Conservation (phyloP, 2,113 vertebrate genomes). For the Myotis lucifugus region DNA sequence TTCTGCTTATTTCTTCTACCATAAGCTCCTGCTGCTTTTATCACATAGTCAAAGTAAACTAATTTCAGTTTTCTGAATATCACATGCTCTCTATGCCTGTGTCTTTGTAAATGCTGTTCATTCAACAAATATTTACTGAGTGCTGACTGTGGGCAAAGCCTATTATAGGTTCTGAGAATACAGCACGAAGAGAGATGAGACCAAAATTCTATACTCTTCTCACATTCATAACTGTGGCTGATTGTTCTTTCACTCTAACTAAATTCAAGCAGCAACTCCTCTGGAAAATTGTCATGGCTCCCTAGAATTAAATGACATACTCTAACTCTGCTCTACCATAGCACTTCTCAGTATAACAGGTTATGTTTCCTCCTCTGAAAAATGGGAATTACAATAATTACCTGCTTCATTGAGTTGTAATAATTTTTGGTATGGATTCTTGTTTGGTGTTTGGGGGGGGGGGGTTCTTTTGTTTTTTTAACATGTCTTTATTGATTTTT, state of each 20-base stretch:
- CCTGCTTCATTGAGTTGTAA: background rate
- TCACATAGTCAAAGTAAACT: background rate
- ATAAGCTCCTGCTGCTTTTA: background rate
- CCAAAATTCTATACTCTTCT: background rate
- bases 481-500: too few relatives aligned
- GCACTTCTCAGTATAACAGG: background rate
- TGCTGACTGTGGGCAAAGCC: background rate
- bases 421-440: background rate
- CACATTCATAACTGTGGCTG: background rate
- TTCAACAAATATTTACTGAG: background rate
- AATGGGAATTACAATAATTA: background rate
- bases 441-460: too few relatives aligned
- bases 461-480: too few relatives aligned
- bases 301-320: background rate
- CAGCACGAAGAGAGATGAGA: background rate
- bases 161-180: background rate
- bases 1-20: background rate
- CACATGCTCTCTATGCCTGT: background rate
- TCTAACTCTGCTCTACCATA: background rate
- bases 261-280: background rate
- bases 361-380: background rate
- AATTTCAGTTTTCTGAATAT: background rate
- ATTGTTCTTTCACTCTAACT: background rate
- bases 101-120: background rate
- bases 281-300: background rate